Evolutionary conservation across 2,113 vertebrate species (phyloP), one percentile per base, ranked within the genome.

Genomic region (Bubalus kerabau): DNA sequence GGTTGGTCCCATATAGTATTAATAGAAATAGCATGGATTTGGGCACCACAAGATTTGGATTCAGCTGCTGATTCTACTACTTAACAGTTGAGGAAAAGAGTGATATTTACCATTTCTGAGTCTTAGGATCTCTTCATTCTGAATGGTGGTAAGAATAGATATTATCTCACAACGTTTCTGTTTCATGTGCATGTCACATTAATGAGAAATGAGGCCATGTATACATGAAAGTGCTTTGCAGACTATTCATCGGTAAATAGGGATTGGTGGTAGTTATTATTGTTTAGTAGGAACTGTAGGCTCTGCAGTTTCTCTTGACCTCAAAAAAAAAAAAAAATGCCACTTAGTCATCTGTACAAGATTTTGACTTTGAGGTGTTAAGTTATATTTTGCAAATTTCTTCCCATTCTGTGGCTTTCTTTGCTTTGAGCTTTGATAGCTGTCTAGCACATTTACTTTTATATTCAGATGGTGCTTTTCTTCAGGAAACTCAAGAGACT

Each of bases 341-440:
- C 87, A 90, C 60, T 80, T 78, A 95, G 54, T 94, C 78, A 80
- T 30, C 78, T 56, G 36, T 83, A 80, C 12, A 32, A 83, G 90
- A 81, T 88, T 94, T 87, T 85, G 59, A 80, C 83, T 97, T 80
- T 32, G 36, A 92, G 43, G 80, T 57, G 74, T 91, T 28, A 87
- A 84, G 50, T 64, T 78, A 3, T 83, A 11, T 80, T 94, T 92
- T 67, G 26, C 71, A 90, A 62, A 32, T 94, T 97, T 92, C 81
- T 94, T 92, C 43, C 32, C 54, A 46, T 78, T 50, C 87, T 92
- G 36, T 83, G 87, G 76, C 90, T 91, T 76, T 59, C 86, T 87
- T 92, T 78, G 78, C 90, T 87, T 56, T 2, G 12, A 85, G 91
- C 30, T 85, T 32, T 86, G 87, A 78, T n/a, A 52, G 54, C 89